Base-by-base conservation (phyloP, 1,140 invertebrate species). In the Plutomurus gul region DNA sequence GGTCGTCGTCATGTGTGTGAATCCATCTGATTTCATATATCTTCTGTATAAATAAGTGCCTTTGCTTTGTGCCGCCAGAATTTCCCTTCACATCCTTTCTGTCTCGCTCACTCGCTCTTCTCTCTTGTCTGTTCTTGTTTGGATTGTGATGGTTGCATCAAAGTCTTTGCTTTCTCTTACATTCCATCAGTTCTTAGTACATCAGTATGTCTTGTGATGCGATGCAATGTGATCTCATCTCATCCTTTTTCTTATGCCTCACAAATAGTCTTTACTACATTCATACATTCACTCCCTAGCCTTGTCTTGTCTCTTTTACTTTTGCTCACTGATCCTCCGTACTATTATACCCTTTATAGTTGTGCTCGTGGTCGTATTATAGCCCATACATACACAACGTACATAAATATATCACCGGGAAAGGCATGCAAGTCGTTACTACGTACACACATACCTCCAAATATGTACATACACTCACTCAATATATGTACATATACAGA, bases 11-110 rank as follows among this genome's bases (percentile, higher is more conserved):
- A 51, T 80, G 43, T 78, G 22, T 70, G 60, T 46, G 51, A 30
- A 79, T 71, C 73, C 73, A 76, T 76, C 72, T 65, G 73, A 76
- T 79, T 78, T 73, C 77, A 56, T 71, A 60, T 49, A 40, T 78
- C 78, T 56, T 43, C 72, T 71, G 78, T 79, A 79, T 78, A 78
- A 78, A 78, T 78, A 78, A 74, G 47, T 71, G 39, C 1, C 37
- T 74, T 72, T 72, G 36, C 70, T 72, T 72, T 72, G 70, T 43
- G 70, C 70, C 20, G 36, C 56, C 56, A 8, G 20, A 20, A 13
- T 39, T n/a, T 43, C 39, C 7, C 11, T 10, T 13, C 39, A 43
- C 39, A 43, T 1, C 2, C 39, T 43, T 13, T 3, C 39, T 43
- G 11, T 43, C 39, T 43, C 39, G 39, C n/a, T 1, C n/a, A 43